These are phyloP conservation scores for Brienomyrus brachyistius DNA, from an alignment of 2,113 vertebrate genomes.

Conservation along the genomic window DNA sequence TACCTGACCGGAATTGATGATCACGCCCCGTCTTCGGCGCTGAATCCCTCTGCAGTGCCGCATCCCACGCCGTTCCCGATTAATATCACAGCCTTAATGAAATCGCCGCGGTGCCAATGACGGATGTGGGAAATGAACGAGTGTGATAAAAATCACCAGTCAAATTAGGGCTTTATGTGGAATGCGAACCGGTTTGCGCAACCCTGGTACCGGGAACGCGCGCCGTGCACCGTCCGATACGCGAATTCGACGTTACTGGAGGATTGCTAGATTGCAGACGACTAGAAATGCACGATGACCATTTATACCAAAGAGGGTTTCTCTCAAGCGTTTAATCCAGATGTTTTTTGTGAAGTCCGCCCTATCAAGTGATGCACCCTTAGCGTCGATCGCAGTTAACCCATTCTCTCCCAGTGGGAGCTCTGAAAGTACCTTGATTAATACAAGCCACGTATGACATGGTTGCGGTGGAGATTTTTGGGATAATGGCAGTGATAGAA, in stretches of 20 bases:
- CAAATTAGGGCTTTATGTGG: neutral
- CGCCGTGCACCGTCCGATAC: neutral
- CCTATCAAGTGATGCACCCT: neutral
- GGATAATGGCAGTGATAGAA: neutral
- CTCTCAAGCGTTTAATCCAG: neutral
- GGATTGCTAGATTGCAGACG: neutral
- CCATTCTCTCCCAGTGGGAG: neutral
- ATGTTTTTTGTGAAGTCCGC: neutral
- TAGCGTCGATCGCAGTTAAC: neutral
- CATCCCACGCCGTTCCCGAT: neutral
- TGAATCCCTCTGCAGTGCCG: neutral
- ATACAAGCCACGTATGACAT: neutral
- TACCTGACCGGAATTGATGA: slow-evolving; percentile 3
- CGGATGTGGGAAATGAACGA: neutral
- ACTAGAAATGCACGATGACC: neutral
- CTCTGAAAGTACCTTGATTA: neutral
- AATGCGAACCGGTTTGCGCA: neutral
- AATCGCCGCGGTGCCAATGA: neutral
- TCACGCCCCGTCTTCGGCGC: neutral
- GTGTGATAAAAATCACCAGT: neutral
- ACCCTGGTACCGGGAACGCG: neutral
- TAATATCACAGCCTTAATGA: neutral
- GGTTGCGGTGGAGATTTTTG: neutral
- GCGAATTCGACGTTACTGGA: neutral
- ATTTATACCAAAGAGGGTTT: neutral